These are phyloP conservation scores for Microcebus ravelobensis DNA, from an alignment of 2,113 vertebrate species.

Conservation along the genomic window DNA sequence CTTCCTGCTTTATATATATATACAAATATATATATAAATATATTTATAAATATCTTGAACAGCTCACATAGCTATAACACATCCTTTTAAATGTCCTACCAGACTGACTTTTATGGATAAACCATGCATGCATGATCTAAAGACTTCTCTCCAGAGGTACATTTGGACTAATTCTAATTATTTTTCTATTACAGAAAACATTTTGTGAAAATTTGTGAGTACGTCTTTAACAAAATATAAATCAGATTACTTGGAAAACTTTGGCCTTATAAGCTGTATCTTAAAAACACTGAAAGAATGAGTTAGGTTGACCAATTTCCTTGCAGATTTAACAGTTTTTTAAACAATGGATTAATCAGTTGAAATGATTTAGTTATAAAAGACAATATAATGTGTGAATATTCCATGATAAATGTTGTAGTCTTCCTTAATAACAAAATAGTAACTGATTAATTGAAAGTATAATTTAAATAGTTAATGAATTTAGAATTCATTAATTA, in stretches of 20 bases:
- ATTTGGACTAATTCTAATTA: not conserved
- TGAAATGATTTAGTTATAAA: not conserved
- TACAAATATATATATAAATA: not conserved
- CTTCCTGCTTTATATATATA: not conserved
- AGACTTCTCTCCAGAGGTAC: not conserved
- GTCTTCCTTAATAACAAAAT: not conserved
- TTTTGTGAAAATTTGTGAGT: not conserved
- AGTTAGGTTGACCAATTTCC: not conserved
- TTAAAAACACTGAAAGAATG: not conserved
- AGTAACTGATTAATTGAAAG: not conserved
- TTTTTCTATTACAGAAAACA: not conserved
- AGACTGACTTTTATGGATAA: not conserved
- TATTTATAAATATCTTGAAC: not conserved
- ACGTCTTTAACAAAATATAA: not conserved
- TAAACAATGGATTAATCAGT: not conserved
- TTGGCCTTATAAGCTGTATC: not conserved
- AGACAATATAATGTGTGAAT: not conserved
- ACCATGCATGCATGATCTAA: not conserved
- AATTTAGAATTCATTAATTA: not conserved
- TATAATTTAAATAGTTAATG: not conserved
- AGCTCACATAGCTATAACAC: not conserved
- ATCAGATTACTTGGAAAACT: not conserved
- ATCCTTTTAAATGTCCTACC: not conserved
- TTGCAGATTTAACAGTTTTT: not conserved
- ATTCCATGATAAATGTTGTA: not conserved